Base-by-base conservation (phyloP, 2,888 invertebrate species). In the Boloria euphrosyne region DNA sequence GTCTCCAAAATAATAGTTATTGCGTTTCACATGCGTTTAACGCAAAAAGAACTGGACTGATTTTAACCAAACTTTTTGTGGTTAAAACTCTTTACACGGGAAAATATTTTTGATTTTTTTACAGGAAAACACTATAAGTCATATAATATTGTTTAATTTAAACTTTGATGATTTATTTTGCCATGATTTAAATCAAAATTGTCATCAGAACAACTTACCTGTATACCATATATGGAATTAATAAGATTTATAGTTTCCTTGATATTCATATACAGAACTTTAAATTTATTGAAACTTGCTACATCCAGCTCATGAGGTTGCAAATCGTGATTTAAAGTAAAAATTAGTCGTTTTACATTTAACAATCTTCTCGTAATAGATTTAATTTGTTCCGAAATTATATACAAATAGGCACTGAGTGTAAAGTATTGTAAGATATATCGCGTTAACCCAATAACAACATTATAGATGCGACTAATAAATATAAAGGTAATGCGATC, bases 351-450 rank as follows among this genome's bases (percentile, higher is more conserved):
- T 4, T 61, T 43, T 16, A 44, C n/a, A 7, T 50, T 43, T 22
- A 27, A 27, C 27, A 64, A 22, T 27, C 57, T 64, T 14, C 51
- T 31, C 0, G 22, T 50, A 27, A 64, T 18, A 27, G 22, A 43
- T 13, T 58, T 50, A n/a, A 50, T 51, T n/a, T 49, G 63, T 16
- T 57, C 57, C 10, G 63, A 64, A 22, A 64, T 18, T 22, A 55
- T 51, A 27, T 43, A 57, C 43, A 64, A 50, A 13, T 50, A 38
- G 2, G 44, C 13, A 2, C 57, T 44, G n/a, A 64, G 16, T 13
- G 44, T n/a, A n/a, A 51, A 17, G 13, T 43, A 64, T 44, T 64
- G 49, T 27, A 57, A 4, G 27, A 7, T 22, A 44, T 13, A 44
- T 51, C n/a, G 47, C 47, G 47, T n/a, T 10, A 47, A 16, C 5